A percentile compares a stretch with the other conserved stretches of the same genome.
These are phyloP conservation scores for Listronotus bonariensis DNA, from an alignment of 1,140 invertebrate genomes.

Conservation along the genomic window DNA sequence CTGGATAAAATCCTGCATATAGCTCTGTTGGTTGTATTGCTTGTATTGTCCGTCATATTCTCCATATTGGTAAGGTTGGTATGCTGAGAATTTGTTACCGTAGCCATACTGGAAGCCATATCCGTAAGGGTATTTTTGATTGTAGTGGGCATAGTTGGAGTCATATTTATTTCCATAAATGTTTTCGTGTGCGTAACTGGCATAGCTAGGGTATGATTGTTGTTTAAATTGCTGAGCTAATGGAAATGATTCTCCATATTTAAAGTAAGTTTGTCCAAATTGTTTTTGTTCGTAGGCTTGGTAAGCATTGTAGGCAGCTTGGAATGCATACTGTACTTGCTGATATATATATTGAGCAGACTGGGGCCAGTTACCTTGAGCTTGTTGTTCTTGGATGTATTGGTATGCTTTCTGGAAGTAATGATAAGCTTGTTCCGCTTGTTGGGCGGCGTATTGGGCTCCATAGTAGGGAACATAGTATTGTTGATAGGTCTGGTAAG, in stretches of 20 bases:
- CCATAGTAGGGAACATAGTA: slow-evolving; percentile 3
- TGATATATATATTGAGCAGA: background rate
- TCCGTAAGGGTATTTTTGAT: background rate
- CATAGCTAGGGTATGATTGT: no score
- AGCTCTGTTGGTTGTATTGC: background rate
- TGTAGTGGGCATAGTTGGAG: slow-evolving; percentile 5
- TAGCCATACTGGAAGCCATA: background rate
- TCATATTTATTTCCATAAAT: slow-evolving; percentile 2
- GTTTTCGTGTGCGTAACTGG: background rate
- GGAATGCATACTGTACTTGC: background rate
- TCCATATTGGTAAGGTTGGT: background rate
- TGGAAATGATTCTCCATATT: background rate
- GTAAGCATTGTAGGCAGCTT: slow-evolving; percentile 4
- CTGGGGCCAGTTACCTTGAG: background rate
- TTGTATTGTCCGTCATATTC: background rate
- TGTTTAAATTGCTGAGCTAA: background rate
- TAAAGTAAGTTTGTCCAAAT: background rate
- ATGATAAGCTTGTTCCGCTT: background rate
- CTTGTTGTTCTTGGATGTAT: slow-evolving; percentile 8
- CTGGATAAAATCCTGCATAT: background rate
- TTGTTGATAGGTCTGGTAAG: slow-evolving; percentile 5
- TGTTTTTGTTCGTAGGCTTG: background rate
- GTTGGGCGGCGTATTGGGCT: background rate
- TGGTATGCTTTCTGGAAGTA: slow-evolving; percentile 12
- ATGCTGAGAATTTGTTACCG: background rate